These are phyloP conservation scores for Hepsetus odoe DNA, from an alignment of 2,113 vertebrate species.

Conservation along the genomic window DNA sequence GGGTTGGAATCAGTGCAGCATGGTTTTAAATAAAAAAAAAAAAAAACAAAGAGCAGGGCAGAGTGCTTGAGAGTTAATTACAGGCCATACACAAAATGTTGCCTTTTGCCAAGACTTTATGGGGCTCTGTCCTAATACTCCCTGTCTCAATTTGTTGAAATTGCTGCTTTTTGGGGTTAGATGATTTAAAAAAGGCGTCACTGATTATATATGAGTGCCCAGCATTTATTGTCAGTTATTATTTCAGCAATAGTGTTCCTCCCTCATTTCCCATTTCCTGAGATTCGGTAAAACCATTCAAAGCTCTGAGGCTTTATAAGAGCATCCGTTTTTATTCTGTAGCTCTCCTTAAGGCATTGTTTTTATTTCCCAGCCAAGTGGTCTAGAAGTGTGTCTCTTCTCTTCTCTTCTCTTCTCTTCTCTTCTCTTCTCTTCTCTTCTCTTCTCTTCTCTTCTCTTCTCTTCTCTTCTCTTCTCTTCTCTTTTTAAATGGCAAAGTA, in stretches of 20 bases:
- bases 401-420: too few species aligned
- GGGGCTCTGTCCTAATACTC: slow-evolving; percentile 32
- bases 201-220: slow-evolving; percentile 51
- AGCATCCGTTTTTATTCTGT: slow-evolving; percentile 27
- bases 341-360: background rate
- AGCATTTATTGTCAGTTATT: slow-evolving; percentile 58
- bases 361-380: slow-evolving; percentile 17
- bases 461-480: too few species aligned
- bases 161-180: slow-evolving; percentile 46
- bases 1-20: slow-evolving; percentile 34
- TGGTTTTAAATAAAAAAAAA: slow-evolving; percentile 50
- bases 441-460: too few species aligned
- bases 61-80: slow-evolving; percentile 34
- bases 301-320: slow-evolving; percentile 27
- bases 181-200: slow-evolving; percentile 49
- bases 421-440: too few species aligned
- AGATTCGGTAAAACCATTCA: slow-evolving; percentile 30
- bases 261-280: slow-evolving; percentile 46
- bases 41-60: slow-evolving; percentile 22
- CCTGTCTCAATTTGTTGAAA: slow-evolving; percentile 46
- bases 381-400: too few species aligned
- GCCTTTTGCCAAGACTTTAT: slow-evolving; percentile 52
- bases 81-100: slow-evolving; percentile 29
- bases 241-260: slow-evolving; percentile 55
- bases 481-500: too few species aligned